Conservation (phyloP, 1,140 invertebrate species). For the Latrodectus geometricus region DNA sequence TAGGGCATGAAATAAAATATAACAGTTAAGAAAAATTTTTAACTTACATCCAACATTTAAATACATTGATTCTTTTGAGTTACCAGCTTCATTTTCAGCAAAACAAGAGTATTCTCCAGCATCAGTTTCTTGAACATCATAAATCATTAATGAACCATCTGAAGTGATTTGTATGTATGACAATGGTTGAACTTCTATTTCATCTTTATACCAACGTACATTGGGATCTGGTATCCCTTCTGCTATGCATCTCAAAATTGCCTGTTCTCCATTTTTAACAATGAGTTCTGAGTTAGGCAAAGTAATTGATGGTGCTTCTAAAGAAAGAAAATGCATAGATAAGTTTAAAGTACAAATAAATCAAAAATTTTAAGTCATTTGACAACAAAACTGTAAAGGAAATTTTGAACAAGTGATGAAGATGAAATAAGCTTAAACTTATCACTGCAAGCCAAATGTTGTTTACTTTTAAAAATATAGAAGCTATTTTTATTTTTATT, state of each 20-base stretch:
- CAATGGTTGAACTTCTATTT: constrained; percentile 38
- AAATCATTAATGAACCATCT: constrained; percentile 46
- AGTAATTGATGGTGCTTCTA: constrained; percentile 52
- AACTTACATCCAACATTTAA: constrained; percentile 70
- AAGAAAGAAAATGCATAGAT: neutral
- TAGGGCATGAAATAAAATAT: neutral
- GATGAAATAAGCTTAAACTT: no score
- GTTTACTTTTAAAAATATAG: no score
- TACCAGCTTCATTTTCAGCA: constrained; percentile 69
- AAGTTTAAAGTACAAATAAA: no score
- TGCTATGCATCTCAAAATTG: constrained; percentile 66
- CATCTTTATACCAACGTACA: constrained; percentile 69
- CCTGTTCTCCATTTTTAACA: constrained; percentile 62
- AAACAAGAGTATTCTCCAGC: constrained; percentile 69
- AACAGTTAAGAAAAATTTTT: neutral
- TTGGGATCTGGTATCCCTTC: constrained; percentile 70
- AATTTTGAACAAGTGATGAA: no score
- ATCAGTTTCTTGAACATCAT: constrained; percentile 66
- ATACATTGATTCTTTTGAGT: constrained; percentile 64
- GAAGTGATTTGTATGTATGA: constrained; percentile 53
- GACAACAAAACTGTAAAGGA: no score
- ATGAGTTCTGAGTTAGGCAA: constrained; percentile 53
- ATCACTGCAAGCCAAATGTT: no score
- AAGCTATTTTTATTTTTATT: no score
- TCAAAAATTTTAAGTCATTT: no score